phyloP scores from a whole-genome alignment of 2,888 invertebrate genomes.

The Platycheirus rosarum region DNA sequence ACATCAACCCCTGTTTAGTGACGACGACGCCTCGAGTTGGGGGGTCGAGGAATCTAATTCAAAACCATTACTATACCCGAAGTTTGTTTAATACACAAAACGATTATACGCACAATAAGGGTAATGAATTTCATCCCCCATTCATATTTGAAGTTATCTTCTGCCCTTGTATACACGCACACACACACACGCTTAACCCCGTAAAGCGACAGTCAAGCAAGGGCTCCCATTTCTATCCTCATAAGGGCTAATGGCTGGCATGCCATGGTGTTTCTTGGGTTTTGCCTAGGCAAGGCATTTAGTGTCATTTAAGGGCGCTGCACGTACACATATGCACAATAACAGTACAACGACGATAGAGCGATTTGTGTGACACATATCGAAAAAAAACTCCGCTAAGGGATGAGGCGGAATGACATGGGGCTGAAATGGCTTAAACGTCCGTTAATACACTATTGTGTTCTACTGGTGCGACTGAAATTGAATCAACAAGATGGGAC shows the following conservation, averaged over 20 bases:
- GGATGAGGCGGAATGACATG: slow-evolving; percentile 35
- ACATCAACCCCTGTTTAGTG: slow-evolving; percentile 47
- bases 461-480: slow-evolving; percentile 65
- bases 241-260: slow-evolving; percentile 21
- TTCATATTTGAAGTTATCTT: slow-evolving; percentile 73
- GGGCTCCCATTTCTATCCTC: slow-evolving; percentile 24
- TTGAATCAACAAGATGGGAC: slow-evolving; percentile 72
- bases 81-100: slow-evolving; percentile 77
- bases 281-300: slow-evolving; percentile 24
- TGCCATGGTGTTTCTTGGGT: slow-evolving; percentile 30
- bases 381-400: slow-evolving; percentile 11
- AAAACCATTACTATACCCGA: slow-evolving; percentile 72
- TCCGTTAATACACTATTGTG: slow-evolving; percentile 64
- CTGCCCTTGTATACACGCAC: slow-evolving; percentile 41
- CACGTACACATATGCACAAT: slow-evolving; percentile 38
- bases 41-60: slow-evolving; percentile 64
- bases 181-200: slow-evolving; percentile 7
- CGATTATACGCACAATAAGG: slow-evolving; percentile 78
- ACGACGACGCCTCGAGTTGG: background rate
- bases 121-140: slow-evolving; percentile 77
- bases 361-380: slow-evolving; percentile 71
- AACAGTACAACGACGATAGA: slow-evolving; percentile 36
- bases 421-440: slow-evolving; percentile 71
- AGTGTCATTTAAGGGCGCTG: slow-evolving; percentile 44
- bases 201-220: slow-evolving; percentile 41